phyloP scores from a whole-genome alignment of 1,140 invertebrate genomes.

The Drosophila neocordata region DNA sequence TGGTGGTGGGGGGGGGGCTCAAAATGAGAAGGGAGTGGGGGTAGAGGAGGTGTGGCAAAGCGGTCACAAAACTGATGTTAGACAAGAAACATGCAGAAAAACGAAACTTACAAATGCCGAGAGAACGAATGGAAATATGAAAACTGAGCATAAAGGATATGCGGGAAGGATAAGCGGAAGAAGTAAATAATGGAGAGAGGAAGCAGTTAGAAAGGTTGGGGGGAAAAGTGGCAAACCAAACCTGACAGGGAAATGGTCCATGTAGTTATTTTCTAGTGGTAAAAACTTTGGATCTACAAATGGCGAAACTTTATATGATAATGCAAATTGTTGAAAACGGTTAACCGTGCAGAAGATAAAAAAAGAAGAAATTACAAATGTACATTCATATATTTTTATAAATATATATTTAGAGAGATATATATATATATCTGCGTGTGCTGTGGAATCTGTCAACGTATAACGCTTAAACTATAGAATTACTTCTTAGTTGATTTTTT shows the following conservation, averaged over 20 bases:
- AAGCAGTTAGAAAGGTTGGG: too few species aligned
- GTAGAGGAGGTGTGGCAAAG: neutral
- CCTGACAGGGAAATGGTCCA: neutral
- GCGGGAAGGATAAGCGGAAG: too few species aligned
- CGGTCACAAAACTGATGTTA: constrained; percentile 9
- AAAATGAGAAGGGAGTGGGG: too few species aligned
- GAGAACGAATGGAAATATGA: constrained; percentile 9
- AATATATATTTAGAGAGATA: too few species aligned
- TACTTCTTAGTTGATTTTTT: too few species aligned
- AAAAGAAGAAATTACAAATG: too few species aligned
- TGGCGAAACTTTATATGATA: neutral
- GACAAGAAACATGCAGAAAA: constrained; percentile 7
- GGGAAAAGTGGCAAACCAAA: neutral
- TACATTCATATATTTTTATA: too few species aligned
- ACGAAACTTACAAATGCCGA: neutral
- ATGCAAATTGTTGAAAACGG: neutral
- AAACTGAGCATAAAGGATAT: neutral
- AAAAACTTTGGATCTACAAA: neutral
- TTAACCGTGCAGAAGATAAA: neutral
- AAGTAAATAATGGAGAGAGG: neutral
- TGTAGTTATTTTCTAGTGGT: constrained; percentile 6
- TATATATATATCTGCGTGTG: too few species aligned
- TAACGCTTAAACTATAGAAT: too few species aligned
- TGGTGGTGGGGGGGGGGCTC: neutral
- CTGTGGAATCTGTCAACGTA: too few species aligned